Evolutionary conservation across 1,140 invertebrate genomes (phyloP), one percentile per base, ranked within the genome.

Genomic region (Scaptomyza pallida): DNA sequence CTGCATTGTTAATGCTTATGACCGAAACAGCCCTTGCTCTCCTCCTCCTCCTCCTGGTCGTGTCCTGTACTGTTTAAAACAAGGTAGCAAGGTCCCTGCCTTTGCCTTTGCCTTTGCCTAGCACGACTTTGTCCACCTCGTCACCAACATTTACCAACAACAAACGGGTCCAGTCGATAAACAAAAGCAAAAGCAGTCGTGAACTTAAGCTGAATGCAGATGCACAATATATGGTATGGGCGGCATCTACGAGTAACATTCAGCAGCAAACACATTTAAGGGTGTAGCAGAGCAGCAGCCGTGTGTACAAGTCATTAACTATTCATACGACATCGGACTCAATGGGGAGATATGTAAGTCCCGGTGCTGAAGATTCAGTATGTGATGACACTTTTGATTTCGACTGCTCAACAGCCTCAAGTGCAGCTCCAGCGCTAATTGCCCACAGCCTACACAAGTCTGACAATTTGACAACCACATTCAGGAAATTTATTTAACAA

Each of bases 1-100:
- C 60, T 63, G 64, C 72, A 83, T 69, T 63, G 79, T 65, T 79
- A 85, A 77, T 85, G 76, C 70, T 69, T 63, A 69, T 68, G 73
- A 60, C 51, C 15, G 23, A 21, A 15, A 21, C 55, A 37, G 72
- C 54, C 35, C 16, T 50, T 68, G 35, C 47, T 60, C 4, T 15
- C 15, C 43, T 41, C 5, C 48, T 33, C 4, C 2, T 15, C 15
- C 43, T 41, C 3, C 48, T 41, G 15, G 17, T 9, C 13, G 30
- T 37, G 12, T 47, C n/a, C n/a, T n/a, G 23, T 40, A 40, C 40
- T 40, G 61, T 40, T 44, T 44, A 33, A 52, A 44, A 40, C 54
- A 65, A 47, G 61, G 61, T 50, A 54, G 6, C 33, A 76, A 73
- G 12, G 12, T 71, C 75, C 78, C 54, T 70, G 56, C 33, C 52